Conservation (phyloP, 2,113 vertebrate species). For the Notarius lentiginosus region DNA sequence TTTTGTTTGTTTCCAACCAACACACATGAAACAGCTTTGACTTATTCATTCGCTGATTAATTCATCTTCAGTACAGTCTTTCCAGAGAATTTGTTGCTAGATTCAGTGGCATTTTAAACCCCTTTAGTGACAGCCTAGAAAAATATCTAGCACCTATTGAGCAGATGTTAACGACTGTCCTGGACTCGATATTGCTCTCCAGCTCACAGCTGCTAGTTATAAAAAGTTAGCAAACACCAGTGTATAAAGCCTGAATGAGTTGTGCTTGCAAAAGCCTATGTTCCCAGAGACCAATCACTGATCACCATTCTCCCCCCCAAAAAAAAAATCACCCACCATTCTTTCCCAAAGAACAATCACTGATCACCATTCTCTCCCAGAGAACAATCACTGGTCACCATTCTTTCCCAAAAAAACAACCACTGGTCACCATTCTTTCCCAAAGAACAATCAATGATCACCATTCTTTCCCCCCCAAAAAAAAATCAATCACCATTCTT, state of each 20-base stretch:
- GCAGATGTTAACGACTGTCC: not conserved
- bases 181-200: not conserved
- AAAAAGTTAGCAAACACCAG: not conserved
- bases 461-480: too few relatives aligned
- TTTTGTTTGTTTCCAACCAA: not conserved
- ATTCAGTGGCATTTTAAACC: not conserved
- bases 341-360: not conserved
- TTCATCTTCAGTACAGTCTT: not conserved
- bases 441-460: too few relatives aligned
- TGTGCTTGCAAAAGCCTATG: not conserved
- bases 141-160: not conserved
- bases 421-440: not conserved
- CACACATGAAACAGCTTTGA: not conserved
- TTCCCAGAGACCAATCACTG: not conserved
- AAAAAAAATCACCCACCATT: too few relatives aligned
- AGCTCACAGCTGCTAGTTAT: not conserved
- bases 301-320: not conserved
- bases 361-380: not conserved
- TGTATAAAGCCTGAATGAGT: not conserved
- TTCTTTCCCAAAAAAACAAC: not conserved
- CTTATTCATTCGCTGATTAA: not conserved
- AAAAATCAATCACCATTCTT: too few relatives aligned
- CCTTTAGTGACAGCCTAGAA: not conserved
- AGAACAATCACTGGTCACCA: not conserved
- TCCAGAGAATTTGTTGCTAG: not conserved